Percentiles rank a stretch among this genome's conserved stretches.
Evolutionary conservation across 2,888 invertebrate genomes (phyloP).

Genomic region (Chymomyza fuscimana): DNA sequence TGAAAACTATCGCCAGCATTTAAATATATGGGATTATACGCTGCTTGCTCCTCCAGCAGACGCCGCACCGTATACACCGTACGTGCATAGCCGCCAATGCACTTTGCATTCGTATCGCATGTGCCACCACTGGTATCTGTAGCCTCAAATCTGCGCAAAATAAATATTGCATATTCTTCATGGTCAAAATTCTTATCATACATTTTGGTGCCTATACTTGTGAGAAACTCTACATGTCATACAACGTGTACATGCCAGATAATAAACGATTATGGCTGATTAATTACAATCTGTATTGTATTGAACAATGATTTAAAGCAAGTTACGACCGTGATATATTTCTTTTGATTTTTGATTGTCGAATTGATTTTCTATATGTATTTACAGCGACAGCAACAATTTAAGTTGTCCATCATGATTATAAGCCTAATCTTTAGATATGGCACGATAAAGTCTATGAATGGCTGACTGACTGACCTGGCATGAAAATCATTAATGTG

Average conservation of each 20-base stretch:
- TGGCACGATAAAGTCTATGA: not conserved
- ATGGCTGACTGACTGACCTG: conserved; percentile 70
- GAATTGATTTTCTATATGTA: not conserved
- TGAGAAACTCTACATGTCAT: not conserved
- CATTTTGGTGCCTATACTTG: not conserved
- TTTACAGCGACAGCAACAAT: no score
- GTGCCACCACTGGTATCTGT: conserved; percentile 82
- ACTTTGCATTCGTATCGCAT: conserved; percentile 82
- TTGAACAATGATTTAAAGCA: not conserved
- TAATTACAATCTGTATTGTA: not conserved
- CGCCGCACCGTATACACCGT: conserved; percentile 82
- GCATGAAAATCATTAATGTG: conserved; percentile 79
- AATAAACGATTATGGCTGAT: conserved; percentile 1
- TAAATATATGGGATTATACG: conserved; percentile 84
- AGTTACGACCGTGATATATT: not conserved
- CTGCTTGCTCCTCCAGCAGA: conserved; percentile 78
- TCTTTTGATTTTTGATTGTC: not conserved
- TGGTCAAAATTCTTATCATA: conserved; percentile 1
- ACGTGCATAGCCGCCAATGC: conserved; percentile 87
- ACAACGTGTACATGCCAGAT: not conserved
- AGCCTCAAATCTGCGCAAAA: conserved; percentile 82
- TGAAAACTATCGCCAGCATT: conserved; percentile 93
- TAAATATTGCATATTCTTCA: not conserved
- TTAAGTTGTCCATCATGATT: not conserved
- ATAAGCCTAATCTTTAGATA: not conserved